Base-by-base conservation (phyloP, 2,888 invertebrate genomes). In the Dolichomitus sp. region DNA sequence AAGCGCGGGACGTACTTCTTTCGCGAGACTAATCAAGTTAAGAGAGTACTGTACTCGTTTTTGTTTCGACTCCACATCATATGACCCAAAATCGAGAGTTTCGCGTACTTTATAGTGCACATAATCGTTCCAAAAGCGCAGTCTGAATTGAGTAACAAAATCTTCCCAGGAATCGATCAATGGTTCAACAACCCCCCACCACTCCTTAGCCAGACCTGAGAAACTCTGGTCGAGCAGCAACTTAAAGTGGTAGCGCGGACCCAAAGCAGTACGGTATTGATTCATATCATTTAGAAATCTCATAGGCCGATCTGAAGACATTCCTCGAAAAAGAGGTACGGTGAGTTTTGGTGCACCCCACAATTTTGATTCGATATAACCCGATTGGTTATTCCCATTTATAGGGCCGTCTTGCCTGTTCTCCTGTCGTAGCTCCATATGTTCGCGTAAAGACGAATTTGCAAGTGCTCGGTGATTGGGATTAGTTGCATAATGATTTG, bases 61-160 rank as follows among this genome's bases (percentile, higher is more conserved):
- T 27, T 27, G 27, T 14, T 14, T 14, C 11, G 12, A 11, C 0
- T 27, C 30, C 3, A 45, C 27, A 4, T 27, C 1, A 45, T 40
- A 65, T 19, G 19, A 65, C 0, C 48, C 65, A 17, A 65, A 65
- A 2, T 65, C 65, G 9, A 63, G 11, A 19, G 7, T 63, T 12
- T 63, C 63, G 6, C 37, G 45, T n/a, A n/a, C n/a, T n/a, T n/a
- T n/a, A n/a, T n/a, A n/a, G n/a, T n/a, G n/a, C n/a, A n/a, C n/a
- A n/a, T 63, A 19, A 2, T 63, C 52, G 23, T 19, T 52, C 52
- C 52, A 52, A 9, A 59, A 59, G 0, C 59, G 11, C 0, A 33
- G 33, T n/a, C n/a, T 2, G n/a, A n/a, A n/a, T n/a, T n/a, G n/a
- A n/a, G n/a, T n/a, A n/a, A n/a, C n/a, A n/a, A n/a, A n/a, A n/a